Evolutionary conservation across 2,113 vertebrate genomes (phyloP).

Genomic region (Heterochromis multidens): DNA sequence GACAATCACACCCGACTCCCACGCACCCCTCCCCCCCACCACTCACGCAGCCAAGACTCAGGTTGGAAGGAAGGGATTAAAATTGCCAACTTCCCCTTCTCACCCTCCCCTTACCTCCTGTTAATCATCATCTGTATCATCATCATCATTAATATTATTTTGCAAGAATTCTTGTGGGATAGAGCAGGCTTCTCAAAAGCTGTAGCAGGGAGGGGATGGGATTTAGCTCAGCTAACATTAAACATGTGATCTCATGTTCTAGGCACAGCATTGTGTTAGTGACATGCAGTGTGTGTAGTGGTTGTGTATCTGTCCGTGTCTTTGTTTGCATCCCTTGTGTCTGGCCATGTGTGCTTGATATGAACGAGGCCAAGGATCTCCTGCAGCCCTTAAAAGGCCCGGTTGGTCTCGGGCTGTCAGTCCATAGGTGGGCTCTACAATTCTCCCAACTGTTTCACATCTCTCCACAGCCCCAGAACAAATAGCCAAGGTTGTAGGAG

Average conservation of each 20-base stretch:
- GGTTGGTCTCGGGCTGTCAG: conserved; percentile 13
- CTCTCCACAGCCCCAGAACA: conserved; percentile 28
- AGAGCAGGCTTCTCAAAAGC: conserved; percentile 4
- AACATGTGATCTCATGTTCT: conserved; percentile 52
- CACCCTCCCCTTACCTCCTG: conserved; percentile 7
- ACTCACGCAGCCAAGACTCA: background rate
- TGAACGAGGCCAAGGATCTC: background rate
- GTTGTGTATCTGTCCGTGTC: background rate
- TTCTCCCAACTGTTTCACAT: conserved; percentile 27
- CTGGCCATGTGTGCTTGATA: background rate
- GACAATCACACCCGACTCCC: conserved; percentile 26
- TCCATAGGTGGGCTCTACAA: conserved; percentile 34
- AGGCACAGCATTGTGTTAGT: background rate
- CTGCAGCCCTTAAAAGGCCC: conserved; percentile 20
- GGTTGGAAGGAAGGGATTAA: conserved; percentile 19
- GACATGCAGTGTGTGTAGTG: conserved; percentile 1
- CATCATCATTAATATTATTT: conserved; percentile 9
- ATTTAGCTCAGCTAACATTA: conserved; percentile 34
- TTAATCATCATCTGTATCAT: conserved; percentile 31
- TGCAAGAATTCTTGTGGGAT: conserved; percentile 1
- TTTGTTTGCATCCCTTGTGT: background rate
- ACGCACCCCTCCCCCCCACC: background rate
- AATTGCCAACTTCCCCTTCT: background rate
- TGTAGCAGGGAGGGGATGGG: background rate
- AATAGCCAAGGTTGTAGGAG: conserved; percentile 22